phyloP scores from a whole-genome alignment of 1,140 invertebrate genomes.

The Delia radicum region DNA sequence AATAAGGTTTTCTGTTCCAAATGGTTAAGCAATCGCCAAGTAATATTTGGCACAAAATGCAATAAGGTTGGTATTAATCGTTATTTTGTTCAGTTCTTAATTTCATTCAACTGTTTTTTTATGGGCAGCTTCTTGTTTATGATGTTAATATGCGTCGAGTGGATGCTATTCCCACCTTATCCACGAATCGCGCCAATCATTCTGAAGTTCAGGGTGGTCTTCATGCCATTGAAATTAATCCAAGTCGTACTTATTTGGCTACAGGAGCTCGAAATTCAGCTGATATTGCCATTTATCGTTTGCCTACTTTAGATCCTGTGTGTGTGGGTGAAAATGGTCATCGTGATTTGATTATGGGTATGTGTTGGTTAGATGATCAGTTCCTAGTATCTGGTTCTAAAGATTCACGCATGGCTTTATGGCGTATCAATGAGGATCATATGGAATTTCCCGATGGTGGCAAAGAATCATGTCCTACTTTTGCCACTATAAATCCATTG shows the following conservation, averaged over 20 bases:
- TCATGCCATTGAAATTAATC: conserved; percentile 91
- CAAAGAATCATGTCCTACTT: conserved; percentile 59
- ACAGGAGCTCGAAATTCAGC: conserved; percentile 90
- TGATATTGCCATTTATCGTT: conserved; percentile 88
- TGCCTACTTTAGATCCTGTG: conserved; percentile 91
- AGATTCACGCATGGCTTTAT: conserved; percentile 82
- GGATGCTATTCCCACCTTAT: conserved; percentile 82
- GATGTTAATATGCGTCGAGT: conserved; percentile 76
- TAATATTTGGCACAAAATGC: conserved; percentile 95
- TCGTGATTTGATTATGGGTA: conserved; percentile 92
- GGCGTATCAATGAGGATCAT: conserved; percentile 67
- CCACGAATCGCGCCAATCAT: conserved; percentile 58
- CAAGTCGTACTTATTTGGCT: conserved; percentile 85
- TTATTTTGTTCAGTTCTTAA: background rate
- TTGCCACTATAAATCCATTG: conserved; percentile 68
- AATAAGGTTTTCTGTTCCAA: conserved; percentile 97
- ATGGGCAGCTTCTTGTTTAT: conserved; percentile 74
- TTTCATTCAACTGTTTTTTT: background rate
- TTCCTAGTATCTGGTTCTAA: conserved; percentile 91
- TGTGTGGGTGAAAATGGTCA: conserved; percentile 92
- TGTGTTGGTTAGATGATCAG: conserved; percentile 95
- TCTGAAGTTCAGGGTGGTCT: conserved; percentile 82
- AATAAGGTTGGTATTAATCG: conserved; percentile 77
- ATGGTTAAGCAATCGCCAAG: conserved; percentile 92
- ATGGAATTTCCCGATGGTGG: conserved; percentile 60